Conservation (phyloP, 2,797 vertebrate species). For the Lutra lutra region DNA sequence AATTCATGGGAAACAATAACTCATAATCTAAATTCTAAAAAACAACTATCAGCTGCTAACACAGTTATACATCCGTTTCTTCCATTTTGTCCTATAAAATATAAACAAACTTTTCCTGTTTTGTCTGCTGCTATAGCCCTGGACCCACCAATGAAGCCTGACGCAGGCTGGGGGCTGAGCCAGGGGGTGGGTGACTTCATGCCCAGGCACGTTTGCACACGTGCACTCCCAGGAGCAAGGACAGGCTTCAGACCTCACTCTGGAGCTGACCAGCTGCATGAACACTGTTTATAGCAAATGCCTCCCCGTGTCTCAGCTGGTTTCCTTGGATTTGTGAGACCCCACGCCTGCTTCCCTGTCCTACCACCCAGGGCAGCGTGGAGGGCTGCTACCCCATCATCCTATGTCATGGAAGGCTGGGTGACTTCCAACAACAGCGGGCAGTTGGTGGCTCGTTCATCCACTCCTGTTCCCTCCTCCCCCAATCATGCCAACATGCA, state of each 20-base stretch:
- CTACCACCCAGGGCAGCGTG: background rate
- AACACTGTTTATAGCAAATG: background rate
- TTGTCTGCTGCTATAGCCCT: background rate
- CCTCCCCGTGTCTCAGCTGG: accelerated
- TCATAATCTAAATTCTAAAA: background rate
- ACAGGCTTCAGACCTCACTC: background rate
- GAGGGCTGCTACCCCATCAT: accelerated
- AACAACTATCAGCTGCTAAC: background rate
- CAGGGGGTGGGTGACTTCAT: background rate
- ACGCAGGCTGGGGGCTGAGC: background rate
- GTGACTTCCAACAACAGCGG: background rate
- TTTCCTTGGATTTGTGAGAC: background rate
- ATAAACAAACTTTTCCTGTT: accelerated
- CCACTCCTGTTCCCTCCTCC: background rate
- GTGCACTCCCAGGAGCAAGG: accelerated
- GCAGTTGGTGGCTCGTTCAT: background rate
- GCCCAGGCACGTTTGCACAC: background rate
- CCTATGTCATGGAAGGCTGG: accelerated
- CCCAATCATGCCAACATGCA: background rate
- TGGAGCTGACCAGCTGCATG: accelerated
- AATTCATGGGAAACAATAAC: background rate
- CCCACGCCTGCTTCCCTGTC: background rate
- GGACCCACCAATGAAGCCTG: background rate
- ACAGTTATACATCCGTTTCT: too few species aligned
- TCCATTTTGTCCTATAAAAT: background rate